phyloP scores from a whole-genome alignment of 2,113 vertebrate species.

The Callospermophilus lateralis region DNA sequence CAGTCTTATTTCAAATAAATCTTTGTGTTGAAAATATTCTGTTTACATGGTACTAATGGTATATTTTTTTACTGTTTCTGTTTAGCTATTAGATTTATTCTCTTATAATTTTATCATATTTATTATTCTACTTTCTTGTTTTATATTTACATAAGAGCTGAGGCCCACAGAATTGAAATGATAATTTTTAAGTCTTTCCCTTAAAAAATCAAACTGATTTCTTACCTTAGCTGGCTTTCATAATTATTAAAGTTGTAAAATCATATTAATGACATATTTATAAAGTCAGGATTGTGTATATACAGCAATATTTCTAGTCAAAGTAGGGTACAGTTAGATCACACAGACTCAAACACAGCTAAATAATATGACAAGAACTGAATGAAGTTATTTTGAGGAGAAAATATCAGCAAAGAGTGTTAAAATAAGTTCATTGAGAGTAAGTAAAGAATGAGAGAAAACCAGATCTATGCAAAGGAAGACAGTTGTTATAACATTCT shows the following conservation, averaged over 20 bases:
- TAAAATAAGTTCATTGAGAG: too few relatives aligned
- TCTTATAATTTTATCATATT: not conserved
- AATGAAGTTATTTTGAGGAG: too few relatives aligned
- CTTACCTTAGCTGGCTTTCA: slow-evolving; percentile 48
- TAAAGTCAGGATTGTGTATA: slow-evolving; percentile 62
- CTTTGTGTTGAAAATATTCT: not conserved
- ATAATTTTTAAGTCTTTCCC: not conserved
- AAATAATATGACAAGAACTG: not conserved
- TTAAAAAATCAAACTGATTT: not conserved
- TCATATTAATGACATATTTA: slow-evolving; percentile 65
- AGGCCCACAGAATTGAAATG: not conserved
- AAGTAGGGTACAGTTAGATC: not conserved
- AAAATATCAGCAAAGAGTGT: too few relatives aligned
- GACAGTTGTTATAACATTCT: too few relatives aligned
- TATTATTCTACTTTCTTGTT: not conserved
- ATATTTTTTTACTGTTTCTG: not conserved
- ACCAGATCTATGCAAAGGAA: too few relatives aligned
- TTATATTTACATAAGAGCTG: not conserved
- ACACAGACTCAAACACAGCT: not conserved
- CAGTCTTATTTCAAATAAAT: not conserved
- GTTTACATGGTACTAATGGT: not conserved
- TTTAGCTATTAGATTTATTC: not conserved
- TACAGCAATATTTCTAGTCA: slow-evolving; percentile 38
- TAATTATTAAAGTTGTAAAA: slow-evolving; percentile 76
- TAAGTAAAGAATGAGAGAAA: too few relatives aligned